These are phyloP conservation scores for Geotrypetes seraphini DNA, from an alignment of 2,797 vertebrate species.

Conservation along the genomic window DNA sequence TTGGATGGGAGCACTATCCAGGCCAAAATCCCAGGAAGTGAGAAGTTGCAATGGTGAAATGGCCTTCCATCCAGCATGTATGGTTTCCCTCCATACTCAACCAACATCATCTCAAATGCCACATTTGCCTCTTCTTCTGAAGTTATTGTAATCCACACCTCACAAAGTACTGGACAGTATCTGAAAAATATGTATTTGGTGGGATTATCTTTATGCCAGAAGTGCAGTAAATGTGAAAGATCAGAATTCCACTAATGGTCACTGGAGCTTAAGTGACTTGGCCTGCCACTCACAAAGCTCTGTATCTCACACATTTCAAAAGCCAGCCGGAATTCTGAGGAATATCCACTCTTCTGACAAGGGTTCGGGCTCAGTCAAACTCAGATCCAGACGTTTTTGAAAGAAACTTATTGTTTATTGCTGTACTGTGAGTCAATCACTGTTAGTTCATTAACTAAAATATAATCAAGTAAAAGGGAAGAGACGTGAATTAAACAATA, in stretches of 20 bases:
- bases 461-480: too few relatives aligned
- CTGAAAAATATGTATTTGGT: constrained; percentile 41
- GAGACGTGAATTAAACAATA: too few relatives aligned
- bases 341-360: too few relatives aligned
- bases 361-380: too few relatives aligned
- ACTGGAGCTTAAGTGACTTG: constrained; percentile 44
- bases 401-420: too few relatives aligned
- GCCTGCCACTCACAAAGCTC: constrained; percentile 34
- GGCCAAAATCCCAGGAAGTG: constrained; percentile 79
- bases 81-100: constrained; percentile 88
- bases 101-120: constrained; percentile 82
- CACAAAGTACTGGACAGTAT: constrained; percentile 37
- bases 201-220: constrained; percentile 41
- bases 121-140: constrained; percentile 75
- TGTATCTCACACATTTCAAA: too few relatives aligned
- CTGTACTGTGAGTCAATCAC: too few relatives aligned
- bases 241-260: constrained; percentile 25
- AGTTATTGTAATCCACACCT: constrained; percentile 67
- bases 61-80: constrained; percentile 55
- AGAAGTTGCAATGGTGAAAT: constrained; percentile 55
- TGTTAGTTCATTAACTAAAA: too few relatives aligned
- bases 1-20: constrained; percentile 36
- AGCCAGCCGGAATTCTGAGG: too few relatives aligned
- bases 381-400: too few relatives aligned
- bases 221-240: constrained; percentile 32